A percentile compares a stretch with the other conserved stretches of the same genome.
Evolutionary conservation across 2,888 invertebrate species (phyloP).

Genomic region (Napeogenes sylphis): DNA sequence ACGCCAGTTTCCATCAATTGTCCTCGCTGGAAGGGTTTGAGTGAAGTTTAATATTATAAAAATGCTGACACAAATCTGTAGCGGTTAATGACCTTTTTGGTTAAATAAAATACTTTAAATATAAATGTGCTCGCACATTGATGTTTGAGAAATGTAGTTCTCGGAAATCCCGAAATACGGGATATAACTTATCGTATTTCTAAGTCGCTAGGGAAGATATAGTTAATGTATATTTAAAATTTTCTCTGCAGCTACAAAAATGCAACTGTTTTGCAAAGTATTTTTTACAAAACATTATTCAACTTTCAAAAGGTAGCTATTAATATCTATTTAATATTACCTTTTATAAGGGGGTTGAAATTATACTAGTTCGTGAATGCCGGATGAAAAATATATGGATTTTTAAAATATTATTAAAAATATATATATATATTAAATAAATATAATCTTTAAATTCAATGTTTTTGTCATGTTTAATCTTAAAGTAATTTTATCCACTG

Average conservation of each 20-base stretch:
- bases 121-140: not conserved
- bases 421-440: too few relatives aligned
- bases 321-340: too few relatives aligned
- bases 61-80: not conserved
- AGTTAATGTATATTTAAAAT: not conserved
- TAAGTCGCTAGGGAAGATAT: not conserved
- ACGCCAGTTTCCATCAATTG: slow-evolving; percentile 14
- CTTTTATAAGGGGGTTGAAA: too few relatives aligned
- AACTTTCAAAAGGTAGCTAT: too few relatives aligned
- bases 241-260: not conserved
- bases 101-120: too few relatives aligned
- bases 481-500: too few relatives aligned
- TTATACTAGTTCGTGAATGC: too few relatives aligned
- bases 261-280: not conserved
- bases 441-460: too few relatives aligned
- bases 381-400: too few relatives aligned
- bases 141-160: not conserved
- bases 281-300: not conserved
- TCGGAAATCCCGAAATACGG: not conserved
- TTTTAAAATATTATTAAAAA: too few relatives aligned
- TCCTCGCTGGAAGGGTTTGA: slow-evolving; percentile 7
- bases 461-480: too few relatives aligned
- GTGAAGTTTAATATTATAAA: slow-evolving; percentile 1
- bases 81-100: too few relatives aligned
- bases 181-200: slow-evolving; percentile 1